phyloP scores from a whole-genome alignment of 2,888 invertebrate species.

The Cyclophora albipunctata region DNA sequence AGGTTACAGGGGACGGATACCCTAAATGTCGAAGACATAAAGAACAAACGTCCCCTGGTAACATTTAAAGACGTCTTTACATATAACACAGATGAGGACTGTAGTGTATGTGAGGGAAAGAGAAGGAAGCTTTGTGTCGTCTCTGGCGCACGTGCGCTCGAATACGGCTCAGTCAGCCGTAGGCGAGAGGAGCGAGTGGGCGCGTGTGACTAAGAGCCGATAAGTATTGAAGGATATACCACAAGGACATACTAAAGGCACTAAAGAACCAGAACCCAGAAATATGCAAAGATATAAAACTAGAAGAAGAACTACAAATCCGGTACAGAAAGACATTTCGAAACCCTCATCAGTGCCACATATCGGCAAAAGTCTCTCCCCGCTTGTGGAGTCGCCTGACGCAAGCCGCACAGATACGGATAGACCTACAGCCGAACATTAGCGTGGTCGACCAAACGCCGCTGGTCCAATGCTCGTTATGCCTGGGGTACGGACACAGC shows the following conservation, averaged over 20 bases:
- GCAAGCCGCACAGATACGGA: background rate
- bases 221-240: no score
- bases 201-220: no score
- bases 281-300: no score
- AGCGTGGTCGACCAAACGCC: slow-evolving; percentile 11
- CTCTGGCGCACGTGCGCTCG: no score
- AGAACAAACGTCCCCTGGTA: background rate
- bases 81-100: slow-evolving; percentile 1
- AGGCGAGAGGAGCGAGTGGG: no score
- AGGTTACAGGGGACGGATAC: background rate
- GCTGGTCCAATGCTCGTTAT: slow-evolving; percentile 15
- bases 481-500: slow-evolving; percentile 16
- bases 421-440: slow-evolving; percentile 3
- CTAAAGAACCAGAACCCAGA: background rate
- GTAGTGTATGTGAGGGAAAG: no score
- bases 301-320: background rate
- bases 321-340: background rate
- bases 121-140: no score
- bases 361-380: background rate
- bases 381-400: background rate
- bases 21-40: background rate
- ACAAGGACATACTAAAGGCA: background rate
- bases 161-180: no score
- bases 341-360: background rate
- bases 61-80: background rate